Evolutionary conservation across 1,140 invertebrate species (phyloP).

Genomic region (Aphelenchoides fujianensis): DNA sequence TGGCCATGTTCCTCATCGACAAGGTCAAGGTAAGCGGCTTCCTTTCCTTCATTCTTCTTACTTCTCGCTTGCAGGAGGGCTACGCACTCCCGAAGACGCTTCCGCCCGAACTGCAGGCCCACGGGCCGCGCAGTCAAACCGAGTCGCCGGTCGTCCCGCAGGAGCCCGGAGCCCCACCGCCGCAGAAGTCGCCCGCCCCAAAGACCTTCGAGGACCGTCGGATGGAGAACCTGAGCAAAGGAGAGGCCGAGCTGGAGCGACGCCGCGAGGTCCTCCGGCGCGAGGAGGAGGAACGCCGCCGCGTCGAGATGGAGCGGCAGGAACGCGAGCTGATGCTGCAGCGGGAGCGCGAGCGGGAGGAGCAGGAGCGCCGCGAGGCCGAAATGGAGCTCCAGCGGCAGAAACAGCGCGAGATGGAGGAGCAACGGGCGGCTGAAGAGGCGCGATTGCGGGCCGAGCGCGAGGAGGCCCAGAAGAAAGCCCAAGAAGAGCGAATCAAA

Average conservation of each 20-base stretch:
- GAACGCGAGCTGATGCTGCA: slow-evolving; percentile 78
- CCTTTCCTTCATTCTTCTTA: slow-evolving; percentile 19
- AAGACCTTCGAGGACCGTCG: slow-evolving; percentile 91
- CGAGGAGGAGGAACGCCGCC: slow-evolving; percentile 67
- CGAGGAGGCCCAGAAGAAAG: slow-evolving; percentile 73
- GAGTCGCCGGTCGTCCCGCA: slow-evolving; percentile 37
- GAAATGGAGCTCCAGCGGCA: slow-evolving; percentile 74
- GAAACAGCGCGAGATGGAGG: slow-evolving; percentile 73
- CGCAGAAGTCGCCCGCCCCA: slow-evolving; percentile 50
- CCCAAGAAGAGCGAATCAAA: slow-evolving; percentile 86
- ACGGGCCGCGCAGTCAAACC: slow-evolving; percentile 39
- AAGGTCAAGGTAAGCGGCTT: slow-evolving; percentile 50
- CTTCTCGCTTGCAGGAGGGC: slow-evolving; percentile 40
- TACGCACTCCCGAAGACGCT: slow-evolving; percentile 50
- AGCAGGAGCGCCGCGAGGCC: slow-evolving; percentile 71
- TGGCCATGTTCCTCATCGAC: slow-evolving; percentile 61
- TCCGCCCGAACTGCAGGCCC: slow-evolving; percentile 49
- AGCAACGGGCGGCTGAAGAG: slow-evolving; percentile 70
- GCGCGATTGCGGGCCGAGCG: slow-evolving; percentile 68
- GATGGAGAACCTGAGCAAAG: slow-evolving; percentile 94
- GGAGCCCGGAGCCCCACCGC: slow-evolving; percentile 48
- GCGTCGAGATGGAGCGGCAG: slow-evolving; percentile 66
- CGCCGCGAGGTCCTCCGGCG: slow-evolving; percentile 77
- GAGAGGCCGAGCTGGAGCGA: slow-evolving; percentile 90
- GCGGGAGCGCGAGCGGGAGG: slow-evolving; percentile 84